Evolutionary conservation across 2,888 invertebrate species (phyloP).

Genomic region (Megastigmus dorsalis): DNA sequence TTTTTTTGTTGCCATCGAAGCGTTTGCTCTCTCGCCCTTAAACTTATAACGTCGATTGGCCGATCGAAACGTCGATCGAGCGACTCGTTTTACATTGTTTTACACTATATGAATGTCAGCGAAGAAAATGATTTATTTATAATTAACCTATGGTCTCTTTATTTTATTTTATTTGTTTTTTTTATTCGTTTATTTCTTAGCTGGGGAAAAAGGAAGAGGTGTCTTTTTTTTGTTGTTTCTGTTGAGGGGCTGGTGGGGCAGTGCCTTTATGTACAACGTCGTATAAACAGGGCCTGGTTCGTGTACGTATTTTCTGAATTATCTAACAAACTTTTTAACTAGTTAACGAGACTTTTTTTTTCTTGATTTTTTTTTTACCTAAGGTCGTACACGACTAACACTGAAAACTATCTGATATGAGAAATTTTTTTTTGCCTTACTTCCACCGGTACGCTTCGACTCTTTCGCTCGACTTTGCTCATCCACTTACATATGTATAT

Average conservation of each 20-base stretch:
- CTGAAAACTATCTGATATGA: slow-evolving; percentile 75
- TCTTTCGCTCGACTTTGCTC: slow-evolving; percentile 58
- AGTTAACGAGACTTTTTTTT: slow-evolving; percentile 72
- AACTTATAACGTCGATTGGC: slow-evolving; percentile 45
- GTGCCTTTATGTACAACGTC: slow-evolving; percentile 72
- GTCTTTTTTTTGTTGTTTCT: slow-evolving; percentile 26
- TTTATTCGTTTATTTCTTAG: slow-evolving; percentile 47
- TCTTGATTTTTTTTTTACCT: slow-evolving; percentile 58
- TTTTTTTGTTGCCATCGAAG: background rate
- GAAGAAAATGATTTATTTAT: slow-evolving; percentile 53
- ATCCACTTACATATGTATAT: slow-evolving; percentile 34
- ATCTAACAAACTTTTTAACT: slow-evolving; percentile 73
- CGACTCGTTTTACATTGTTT: slow-evolving; percentile 49
- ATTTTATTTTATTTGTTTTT: too few species aligned
- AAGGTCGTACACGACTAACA: slow-evolving; percentile 74
- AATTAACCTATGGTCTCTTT: slow-evolving; percentile 53
- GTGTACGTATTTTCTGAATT: slow-evolving; percentile 71
- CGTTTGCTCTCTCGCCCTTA: background rate
- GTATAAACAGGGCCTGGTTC: slow-evolving; percentile 72
- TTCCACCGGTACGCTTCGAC: slow-evolving; percentile 48
- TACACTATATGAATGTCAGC: slow-evolving; percentile 55
- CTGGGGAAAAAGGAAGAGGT: slow-evolving; percentile 19
- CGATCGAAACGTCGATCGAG: slow-evolving; percentile 46
- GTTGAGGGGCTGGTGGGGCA: slow-evolving; percentile 63
- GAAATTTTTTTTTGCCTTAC: slow-evolving; percentile 65